Percentiles rank a stretch among this genome's conserved stretches.
These are phyloP conservation scores for Gadopsis marmoratus DNA, from an alignment of 2,797 vertebrate species.

Conservation along the genomic window DNA sequence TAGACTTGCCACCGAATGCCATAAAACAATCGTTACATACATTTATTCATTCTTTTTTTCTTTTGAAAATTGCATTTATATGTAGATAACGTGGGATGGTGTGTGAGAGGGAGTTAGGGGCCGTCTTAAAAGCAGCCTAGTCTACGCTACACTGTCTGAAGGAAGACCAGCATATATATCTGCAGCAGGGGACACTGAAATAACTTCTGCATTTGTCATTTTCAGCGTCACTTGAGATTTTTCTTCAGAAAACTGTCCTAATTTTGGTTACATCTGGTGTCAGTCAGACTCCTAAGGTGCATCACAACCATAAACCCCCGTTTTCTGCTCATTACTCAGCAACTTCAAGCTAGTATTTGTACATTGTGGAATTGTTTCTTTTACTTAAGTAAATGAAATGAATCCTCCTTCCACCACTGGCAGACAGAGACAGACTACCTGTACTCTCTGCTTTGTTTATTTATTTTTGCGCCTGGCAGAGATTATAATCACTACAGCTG, in stretches of 20 bases:
- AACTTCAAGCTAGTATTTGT: background rate
- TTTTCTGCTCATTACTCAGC: background rate
- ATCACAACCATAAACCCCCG: background rate
- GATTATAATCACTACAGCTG: background rate
- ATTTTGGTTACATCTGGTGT: background rate
- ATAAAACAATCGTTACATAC: background rate
- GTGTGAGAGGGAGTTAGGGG: background rate
- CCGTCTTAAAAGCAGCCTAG: background rate
- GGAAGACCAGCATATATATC: background rate
- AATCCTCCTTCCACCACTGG: background rate
- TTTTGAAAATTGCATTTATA: background rate
- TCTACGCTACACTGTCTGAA: background rate
- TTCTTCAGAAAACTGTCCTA: background rate
- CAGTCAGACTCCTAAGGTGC: background rate
- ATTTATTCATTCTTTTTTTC: background rate
- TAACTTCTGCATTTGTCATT: background rate
- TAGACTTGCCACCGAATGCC: background rate
- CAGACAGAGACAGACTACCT: background rate
- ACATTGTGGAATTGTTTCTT: slow-evolving; percentile 1
- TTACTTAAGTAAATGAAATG: background rate
- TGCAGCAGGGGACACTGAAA: background rate
- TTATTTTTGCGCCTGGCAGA: too few species aligned
- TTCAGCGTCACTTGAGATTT: background rate
- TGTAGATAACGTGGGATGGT: background rate
- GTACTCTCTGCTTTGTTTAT: background rate